phyloP scores from a whole-genome alignment of 1,140 invertebrate species.

The Drosophila mojavensis region DNA sequence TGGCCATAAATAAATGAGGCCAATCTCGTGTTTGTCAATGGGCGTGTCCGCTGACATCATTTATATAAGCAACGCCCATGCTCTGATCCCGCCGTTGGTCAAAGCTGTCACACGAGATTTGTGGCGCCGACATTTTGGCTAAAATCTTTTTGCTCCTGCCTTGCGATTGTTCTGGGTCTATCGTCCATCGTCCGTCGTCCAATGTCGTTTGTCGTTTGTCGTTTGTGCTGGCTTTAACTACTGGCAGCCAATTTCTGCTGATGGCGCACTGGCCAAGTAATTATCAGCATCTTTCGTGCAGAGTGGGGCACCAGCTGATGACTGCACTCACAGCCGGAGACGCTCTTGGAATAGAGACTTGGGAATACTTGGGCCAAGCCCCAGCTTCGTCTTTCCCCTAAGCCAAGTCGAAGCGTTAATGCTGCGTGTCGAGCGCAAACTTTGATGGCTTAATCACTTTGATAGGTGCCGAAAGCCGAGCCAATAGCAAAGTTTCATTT shows the following conservation, averaged over 20 bases:
- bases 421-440: constrained; percentile 78
- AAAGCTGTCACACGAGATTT: constrained; percentile 68
- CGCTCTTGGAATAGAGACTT: constrained; percentile 1
- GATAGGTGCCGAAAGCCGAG: constrained; percentile 41
- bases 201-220: constrained; percentile 3
- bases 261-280: constrained; percentile 77
- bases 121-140: constrained; percentile 60
- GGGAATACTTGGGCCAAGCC: constrained; percentile 25
- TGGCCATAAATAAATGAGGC: constrained; percentile 70
- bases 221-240: constrained; percentile 38
- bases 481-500: constrained; percentile 23
- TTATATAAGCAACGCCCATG: constrained; percentile 61
- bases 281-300: constrained; percentile 57
- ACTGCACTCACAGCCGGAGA: constrained; percentile 23
- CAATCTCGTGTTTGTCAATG: constrained; percentile 61
- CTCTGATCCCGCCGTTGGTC: constrained; percentile 14
- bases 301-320: constrained; percentile 10
- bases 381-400: constrained; percentile 4
- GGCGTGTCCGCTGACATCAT: constrained; percentile 62
- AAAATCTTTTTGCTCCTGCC: constrained; percentile 51
- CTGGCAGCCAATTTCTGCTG: constrained; percentile 73
- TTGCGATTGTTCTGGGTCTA: not conserved
- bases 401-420: constrained; percentile 77
- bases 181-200: not conserved
- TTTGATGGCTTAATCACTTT: constrained; percentile 81